A percentile compares a stretch with the other conserved stretches of the same genome.
These are phyloP conservation scores for Chaetoderma sp. DNA, from an alignment of 2,888 invertebrate species.

Conservation along the genomic window DNA sequence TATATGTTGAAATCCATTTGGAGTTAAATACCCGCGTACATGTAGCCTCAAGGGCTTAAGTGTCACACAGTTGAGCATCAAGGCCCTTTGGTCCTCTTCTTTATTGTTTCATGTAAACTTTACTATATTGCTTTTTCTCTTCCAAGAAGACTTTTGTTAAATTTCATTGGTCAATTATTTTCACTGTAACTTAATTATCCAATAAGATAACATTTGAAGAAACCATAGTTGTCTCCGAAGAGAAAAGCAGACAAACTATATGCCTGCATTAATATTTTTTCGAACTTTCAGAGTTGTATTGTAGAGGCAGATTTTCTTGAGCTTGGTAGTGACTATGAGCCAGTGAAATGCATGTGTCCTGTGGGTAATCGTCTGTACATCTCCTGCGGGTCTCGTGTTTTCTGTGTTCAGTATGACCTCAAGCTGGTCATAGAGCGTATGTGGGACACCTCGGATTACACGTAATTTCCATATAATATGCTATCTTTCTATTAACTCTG, in stretches of 20 bases:
- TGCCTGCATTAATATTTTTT: not conserved
- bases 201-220: too few relatives aligned
- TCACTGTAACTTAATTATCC: too few relatives aligned
- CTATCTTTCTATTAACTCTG: not conserved
- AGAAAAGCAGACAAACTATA: not conserved
- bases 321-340: conserved; percentile 48
- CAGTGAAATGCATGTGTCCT: conserved; percentile 51
- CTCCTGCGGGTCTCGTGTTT: conserved; percentile 52
- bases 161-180: too few relatives aligned
- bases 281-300: conserved; percentile 39
- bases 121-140: too few relatives aligned
- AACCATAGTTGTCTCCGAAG: too few relatives aligned
- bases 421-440: conserved; percentile 44
- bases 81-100: too few relatives aligned
- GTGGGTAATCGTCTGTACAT: conserved; percentile 40
- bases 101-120: too few relatives aligned
- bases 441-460: conserved; percentile 39
- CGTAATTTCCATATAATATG: conserved; percentile 29
- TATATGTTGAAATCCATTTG: too few relatives aligned
- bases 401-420: conserved; percentile 41
- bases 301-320: conserved; percentile 45
- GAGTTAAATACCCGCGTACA: too few relatives aligned
- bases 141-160: too few relatives aligned
- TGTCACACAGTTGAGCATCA: too few relatives aligned
- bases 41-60: too few relatives aligned